phyloP scores from a whole-genome alignment of 2,113 vertebrate species.

The Calidris pugnax region DNA sequence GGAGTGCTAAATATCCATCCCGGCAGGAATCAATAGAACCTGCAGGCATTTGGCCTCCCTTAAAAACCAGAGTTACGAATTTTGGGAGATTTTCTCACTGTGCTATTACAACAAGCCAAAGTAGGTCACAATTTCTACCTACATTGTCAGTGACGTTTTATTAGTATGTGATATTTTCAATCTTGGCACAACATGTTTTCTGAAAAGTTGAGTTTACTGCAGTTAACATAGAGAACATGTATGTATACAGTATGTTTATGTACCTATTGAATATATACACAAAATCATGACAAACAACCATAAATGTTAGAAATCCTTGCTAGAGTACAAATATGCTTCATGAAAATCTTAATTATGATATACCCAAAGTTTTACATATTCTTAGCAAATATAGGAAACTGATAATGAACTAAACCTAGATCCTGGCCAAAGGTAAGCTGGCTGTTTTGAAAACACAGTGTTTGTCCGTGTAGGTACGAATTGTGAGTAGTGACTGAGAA shows the following conservation, averaged over 20 bases:
- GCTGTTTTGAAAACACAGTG: neutral
- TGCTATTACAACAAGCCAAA: neutral
- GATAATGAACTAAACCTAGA: conserved; percentile 20
- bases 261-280: neutral
- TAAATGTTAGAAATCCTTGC: neutral
- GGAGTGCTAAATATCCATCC: neutral
- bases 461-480: neutral
- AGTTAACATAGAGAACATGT: neutral
- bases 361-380: conserved; percentile 18
- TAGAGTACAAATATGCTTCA: neutral
- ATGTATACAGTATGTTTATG: neutral
- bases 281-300: neutral
- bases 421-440: conserved; percentile 1
- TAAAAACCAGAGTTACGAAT: neutral
- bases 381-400: neutral
- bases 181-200: neutral
- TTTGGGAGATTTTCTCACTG: neutral
- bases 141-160: neutral
- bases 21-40: neutral
- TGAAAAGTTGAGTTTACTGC: neutral
- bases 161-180: neutral
- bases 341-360: conserved; percentile 21
- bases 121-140: neutral
- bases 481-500: neutral
- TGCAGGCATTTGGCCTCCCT: neutral